phyloP scores from a whole-genome alignment of 2,113 vertebrate species.

The Toxotes jaculatrix region DNA sequence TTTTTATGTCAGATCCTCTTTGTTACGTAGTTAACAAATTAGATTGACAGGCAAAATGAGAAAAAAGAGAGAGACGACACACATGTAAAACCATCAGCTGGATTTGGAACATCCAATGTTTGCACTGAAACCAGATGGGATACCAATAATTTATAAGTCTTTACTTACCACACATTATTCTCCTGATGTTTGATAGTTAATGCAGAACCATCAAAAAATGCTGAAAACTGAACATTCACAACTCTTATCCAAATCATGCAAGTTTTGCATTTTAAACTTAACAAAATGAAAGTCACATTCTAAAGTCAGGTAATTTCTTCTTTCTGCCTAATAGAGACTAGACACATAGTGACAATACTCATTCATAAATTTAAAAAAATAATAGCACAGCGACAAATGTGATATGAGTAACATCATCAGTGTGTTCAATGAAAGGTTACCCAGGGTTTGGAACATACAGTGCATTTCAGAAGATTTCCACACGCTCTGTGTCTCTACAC shows the following conservation, averaged over 20 bases:
- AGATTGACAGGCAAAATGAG: slow-evolving; percentile 41
- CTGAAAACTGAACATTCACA: not conserved
- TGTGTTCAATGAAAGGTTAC: not conserved
- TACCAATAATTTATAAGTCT: slow-evolving; percentile 39
- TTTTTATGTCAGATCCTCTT: slow-evolving; percentile 56
- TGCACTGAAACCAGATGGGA: slow-evolving; percentile 28
- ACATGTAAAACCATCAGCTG: slow-evolving; percentile 6
- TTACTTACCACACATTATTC: slow-evolving; percentile 30
- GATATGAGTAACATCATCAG: not conserved
- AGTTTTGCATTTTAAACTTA: not conserved
- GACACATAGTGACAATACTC: not conserved
- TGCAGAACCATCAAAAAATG: not conserved
- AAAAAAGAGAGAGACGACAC: not conserved
- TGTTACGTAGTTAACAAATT: slow-evolving; percentile 54
- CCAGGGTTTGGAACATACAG: not conserved
- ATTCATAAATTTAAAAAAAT: not conserved
- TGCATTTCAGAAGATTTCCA: not conserved
- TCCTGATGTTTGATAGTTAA: slow-evolving; percentile 31
- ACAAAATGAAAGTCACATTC: no score
- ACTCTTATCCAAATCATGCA: not conserved
- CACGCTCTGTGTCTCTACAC: not conserved
- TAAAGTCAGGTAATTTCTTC: not conserved
- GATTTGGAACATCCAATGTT: slow-evolving; percentile 36
- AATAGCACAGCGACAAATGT: not conserved
- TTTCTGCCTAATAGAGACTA: not conserved